phyloP scores from a whole-genome alignment of 2,113 vertebrate genomes.

The Tringa solitaria region DNA sequence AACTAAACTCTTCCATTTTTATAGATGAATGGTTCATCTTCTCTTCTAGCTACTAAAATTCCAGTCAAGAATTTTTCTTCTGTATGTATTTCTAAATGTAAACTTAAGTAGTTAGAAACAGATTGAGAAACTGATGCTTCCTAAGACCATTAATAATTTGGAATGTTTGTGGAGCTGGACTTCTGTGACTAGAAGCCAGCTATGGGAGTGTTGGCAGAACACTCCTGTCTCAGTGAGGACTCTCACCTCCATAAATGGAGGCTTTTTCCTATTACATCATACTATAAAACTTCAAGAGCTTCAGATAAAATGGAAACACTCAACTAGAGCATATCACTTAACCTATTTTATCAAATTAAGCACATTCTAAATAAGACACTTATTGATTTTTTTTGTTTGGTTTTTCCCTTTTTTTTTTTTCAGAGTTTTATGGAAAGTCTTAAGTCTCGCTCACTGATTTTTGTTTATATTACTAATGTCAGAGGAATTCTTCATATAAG shows the following conservation, averaged over 20 bases:
- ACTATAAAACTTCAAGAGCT: background rate
- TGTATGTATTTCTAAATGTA: background rate
- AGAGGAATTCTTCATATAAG: background rate
- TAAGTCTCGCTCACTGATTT: background rate
- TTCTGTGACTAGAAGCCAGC: background rate
- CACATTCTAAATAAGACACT: background rate
- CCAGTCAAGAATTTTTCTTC: background rate
- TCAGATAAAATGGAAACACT: constrained; percentile 18
- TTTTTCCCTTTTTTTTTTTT: background rate
- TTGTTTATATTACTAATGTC: background rate
- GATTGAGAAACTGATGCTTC: background rate
- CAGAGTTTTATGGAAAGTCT: background rate
- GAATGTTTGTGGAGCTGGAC: background rate
- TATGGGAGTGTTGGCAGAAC: constrained; percentile 1
- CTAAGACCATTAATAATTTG: background rate
- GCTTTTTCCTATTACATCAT: constrained; percentile 34
- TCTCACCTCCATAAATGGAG: constrained; percentile 12
- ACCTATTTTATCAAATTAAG: background rate
- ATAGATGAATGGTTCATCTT: background rate
- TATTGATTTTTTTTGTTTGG: background rate
- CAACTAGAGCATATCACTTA: background rate
- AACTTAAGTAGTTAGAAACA: background rate
- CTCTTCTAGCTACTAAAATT: background rate
- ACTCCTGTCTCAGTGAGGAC: background rate
- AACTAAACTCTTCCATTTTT: background rate